Conservation (phyloP, 2,888 invertebrate genomes). For the Listrodromus nycthemerus region DNA sequence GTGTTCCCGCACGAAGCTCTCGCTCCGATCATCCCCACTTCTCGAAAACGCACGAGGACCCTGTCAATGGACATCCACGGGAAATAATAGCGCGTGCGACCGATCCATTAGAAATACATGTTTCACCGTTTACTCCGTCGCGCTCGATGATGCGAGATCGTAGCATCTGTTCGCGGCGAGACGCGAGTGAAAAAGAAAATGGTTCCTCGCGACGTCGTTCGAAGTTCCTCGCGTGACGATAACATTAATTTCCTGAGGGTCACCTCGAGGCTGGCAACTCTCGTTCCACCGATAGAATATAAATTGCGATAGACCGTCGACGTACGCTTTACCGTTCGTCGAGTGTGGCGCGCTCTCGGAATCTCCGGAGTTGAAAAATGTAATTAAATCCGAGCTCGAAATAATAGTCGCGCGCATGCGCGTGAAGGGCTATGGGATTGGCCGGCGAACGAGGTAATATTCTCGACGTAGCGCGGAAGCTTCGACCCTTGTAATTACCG, state of each 20-base stretch:
- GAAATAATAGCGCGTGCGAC: not conserved
- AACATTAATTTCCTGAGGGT: not conserved
- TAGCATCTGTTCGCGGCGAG: not conserved
- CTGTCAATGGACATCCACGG: not conserved
- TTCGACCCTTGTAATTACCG: conserved; percentile 70
- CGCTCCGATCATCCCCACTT: not conserved
- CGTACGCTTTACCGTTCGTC: conserved; percentile 37
- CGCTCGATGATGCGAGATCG: not conserved
- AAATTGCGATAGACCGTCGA: not conserved
- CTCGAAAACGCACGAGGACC: not conserved
- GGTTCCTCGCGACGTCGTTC: not conserved
- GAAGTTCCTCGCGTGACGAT: not conserved
- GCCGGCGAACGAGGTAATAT: conserved; percentile 62
- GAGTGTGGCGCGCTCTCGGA: conserved; percentile 12
- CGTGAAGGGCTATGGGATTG: conserved; percentile 5
- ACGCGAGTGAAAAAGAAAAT: not conserved
- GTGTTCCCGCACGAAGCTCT: not conserved
- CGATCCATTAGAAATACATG: not conserved
- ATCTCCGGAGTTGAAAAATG: conserved; percentile 26
- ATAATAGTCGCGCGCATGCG: conserved; percentile 26
- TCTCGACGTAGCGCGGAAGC: conserved; percentile 74
- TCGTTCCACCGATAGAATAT: not conserved
- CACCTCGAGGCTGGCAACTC: not conserved
- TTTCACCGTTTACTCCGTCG: not conserved
- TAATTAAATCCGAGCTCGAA: conserved; percentile 12